Evolutionary conservation across 37 sponge, comb jelly and placozoan genomes (phyloP), one percentile per base, ranked within the genome.

Genomic region (Aphrocallistes beatrix): DNA sequence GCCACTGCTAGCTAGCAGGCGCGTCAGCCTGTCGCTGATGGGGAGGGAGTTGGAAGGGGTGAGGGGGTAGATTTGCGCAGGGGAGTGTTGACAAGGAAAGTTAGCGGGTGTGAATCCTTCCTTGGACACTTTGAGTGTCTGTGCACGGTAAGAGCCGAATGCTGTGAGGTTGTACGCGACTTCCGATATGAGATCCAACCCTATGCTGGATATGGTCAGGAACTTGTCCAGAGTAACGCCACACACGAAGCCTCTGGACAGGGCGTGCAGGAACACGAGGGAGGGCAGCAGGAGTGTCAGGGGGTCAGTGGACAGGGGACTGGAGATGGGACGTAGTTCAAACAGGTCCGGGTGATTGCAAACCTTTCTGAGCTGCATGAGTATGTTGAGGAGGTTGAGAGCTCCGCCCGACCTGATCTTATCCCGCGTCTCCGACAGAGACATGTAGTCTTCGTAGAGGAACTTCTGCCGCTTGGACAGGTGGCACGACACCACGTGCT

Each of bases 331-430:
- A 16, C 96, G 88, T 0, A 87, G 91, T 84, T 99, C 99, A 87
- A 99, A 99, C 81, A 99, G 84, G 84, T 99, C 99, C 36, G 99
- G 99, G 88, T 99, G 99, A 51, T 99, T 99, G 86, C 99, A 99
- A 25, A 60, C 99, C 94, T 99, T 99, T 0, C 99, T 88, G 16
- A 99, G 91, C 88, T 99, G 99, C 99, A 99, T 99, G 39, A 99
- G 88, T 51, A 99, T 91, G 60, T 95, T 95, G 88, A 99, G 95
- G 38, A 99, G 94, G 91, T 96, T 99, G 6, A 60, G 25, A 6
- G 75, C 75, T 3, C 75, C 75, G 34, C 75, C 75, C 34, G 75
- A 32, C 75, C n/a, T 60, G 21, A 60, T 60, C 75, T 28, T 60
- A 30, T 60, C 75, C 6, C 75, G 75, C 25, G 75, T 60, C 25